Base-by-base conservation (phyloP, 2,113 vertebrate genomes). In the Salvelinus sp. region DNA sequence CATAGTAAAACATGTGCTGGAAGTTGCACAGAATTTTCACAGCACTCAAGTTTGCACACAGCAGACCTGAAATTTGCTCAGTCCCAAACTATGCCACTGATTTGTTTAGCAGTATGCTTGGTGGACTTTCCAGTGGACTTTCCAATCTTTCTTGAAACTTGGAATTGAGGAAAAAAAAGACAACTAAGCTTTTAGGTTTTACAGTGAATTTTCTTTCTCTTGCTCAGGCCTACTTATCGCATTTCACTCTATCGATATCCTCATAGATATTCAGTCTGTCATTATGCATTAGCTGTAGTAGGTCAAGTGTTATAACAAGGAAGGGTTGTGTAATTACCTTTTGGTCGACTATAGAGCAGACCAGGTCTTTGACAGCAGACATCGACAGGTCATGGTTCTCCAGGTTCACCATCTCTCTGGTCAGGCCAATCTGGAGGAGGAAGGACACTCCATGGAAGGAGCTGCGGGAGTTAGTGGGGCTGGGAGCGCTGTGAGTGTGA, bases 261-360 rank as follows among this genome's bases (percentile, higher is more conserved):
- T 18, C 4, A 62, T 62, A 16, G 18, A 62, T 62, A 22, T 22
- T 62, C n/a, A 18, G 5, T 62, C 9, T 62, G 3, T 23, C 28
- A 67, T 67, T 30, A 2, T 67, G 65, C 27, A 67, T 67, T 67
- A 67, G 14, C 65, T 67, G 16, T 18, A 16, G 10, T 16, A 38
- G 9, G 65, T 67, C 25, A 18, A 23, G 28, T 30, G 14, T 28
- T 67, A 18, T 33, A 33, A 30, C 58, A 62, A 22, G 50, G 16
- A 54, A 30, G 64, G 12, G 13, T 4, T 47, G 30, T 6, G 28
- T 69, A 5, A 48, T 38, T 96, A 99, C 97, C 97, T 99, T 99
- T 85, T 99, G 97, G 92, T 99, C 97, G 90, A 99, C 97, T 89
- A 98, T 96, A 76, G 97, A 98, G 90, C 96, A 98, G 80, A 98